Conservation (phyloP, 2,888 invertebrate species). For the Eledona agricola region DNA sequence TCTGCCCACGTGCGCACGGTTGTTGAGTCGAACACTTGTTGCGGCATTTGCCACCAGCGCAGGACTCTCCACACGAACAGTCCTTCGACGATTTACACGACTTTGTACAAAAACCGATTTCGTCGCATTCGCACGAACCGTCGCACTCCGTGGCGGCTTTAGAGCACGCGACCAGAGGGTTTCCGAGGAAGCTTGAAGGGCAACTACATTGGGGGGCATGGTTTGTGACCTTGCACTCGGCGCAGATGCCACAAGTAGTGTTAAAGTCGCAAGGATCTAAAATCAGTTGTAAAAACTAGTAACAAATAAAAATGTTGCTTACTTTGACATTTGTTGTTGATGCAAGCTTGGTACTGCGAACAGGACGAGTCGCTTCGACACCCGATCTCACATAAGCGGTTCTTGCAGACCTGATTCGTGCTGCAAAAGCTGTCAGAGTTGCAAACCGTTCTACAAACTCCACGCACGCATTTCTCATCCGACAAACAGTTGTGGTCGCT, state of each 20-base stretch:
- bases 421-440: constrained; percentile 86
- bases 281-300: too few species aligned
- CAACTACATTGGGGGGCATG: constrained; percentile 90
- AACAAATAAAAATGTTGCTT: too few species aligned
- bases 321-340: constrained; percentile 84
- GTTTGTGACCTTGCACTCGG: constrained; percentile 82
- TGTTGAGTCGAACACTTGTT: constrained; percentile 74
- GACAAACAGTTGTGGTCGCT: constrained; percentile 84
- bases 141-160: constrained; percentile 78
- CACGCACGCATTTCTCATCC: constrained; percentile 86
- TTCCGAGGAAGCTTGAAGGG: constrained; percentile 80
- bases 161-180: constrained; percentile 81
- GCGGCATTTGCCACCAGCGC: constrained; percentile 77
- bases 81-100: constrained; percentile 73
- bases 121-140: constrained; percentile 81
- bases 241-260: constrained; percentile 83
- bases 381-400: constrained; percentile 84
- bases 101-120: constrained; percentile 80
- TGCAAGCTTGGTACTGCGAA: constrained; percentile 77
- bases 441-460: constrained; percentile 84
- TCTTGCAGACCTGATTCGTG: constrained; percentile 85
- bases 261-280: constrained; percentile 81
- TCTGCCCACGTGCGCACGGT: constrained; percentile 78
- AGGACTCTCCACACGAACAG: constrained; percentile 85
- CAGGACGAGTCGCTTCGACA: constrained; percentile 87